phyloP scores from a whole-genome alignment of 2,888 invertebrate genomes.

The Folsomia candida region DNA sequence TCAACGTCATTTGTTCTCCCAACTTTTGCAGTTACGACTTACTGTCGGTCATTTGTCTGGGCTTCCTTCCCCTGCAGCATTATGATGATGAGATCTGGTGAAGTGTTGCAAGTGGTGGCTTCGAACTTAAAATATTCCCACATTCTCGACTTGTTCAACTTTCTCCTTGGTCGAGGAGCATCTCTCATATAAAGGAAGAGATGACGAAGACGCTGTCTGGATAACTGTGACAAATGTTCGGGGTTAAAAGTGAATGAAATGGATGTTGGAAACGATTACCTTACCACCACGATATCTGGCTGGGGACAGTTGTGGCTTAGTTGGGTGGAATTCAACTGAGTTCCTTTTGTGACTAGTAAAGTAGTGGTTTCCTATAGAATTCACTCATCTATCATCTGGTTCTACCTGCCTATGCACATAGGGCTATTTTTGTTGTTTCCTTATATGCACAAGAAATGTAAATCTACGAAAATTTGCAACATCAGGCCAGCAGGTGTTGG shows the following conservation, averaged over 20 bases:
- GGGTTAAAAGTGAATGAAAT: neutral
- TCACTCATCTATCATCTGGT: neutral
- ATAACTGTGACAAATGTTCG: neutral
- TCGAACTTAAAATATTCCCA: neutral
- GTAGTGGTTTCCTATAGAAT: no score
- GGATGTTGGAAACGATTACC: neutral
- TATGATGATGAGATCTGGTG: neutral
- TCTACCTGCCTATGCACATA: no score
- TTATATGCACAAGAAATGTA: neutral
- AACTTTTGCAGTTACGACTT: neutral
- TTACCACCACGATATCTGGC: no score
- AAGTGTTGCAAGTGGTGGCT: neutral
- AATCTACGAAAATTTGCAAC: neutral
- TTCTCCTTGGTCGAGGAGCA: neutral
- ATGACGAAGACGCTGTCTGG: neutral
- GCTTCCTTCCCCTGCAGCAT: neutral
- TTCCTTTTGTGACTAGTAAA: neutral
- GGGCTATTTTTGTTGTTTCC: neutral
- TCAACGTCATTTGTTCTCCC: neutral
- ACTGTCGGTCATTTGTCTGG: neutral
- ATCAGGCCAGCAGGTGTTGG: neutral
- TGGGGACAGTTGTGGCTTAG: neutral
- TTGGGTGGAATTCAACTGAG: neutral
- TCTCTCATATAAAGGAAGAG: no score
- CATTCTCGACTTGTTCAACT: neutral